Evolutionary conservation across 2,113 vertebrate genomes (phyloP).

Genomic region (Rhea pennata): DNA sequence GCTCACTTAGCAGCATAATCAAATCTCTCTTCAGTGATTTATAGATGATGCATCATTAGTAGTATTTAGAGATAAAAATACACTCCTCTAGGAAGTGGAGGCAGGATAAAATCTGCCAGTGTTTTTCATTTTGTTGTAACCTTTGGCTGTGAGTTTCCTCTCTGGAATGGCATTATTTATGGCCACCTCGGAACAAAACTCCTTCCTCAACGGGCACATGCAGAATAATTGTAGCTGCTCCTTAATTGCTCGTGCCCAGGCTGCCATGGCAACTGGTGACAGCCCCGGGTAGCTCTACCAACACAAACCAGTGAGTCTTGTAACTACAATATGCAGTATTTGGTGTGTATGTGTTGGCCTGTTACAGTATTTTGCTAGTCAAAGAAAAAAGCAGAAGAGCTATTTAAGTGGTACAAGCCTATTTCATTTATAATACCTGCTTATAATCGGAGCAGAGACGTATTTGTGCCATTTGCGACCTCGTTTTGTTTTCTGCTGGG

Average conservation of each 20-base stretch:
- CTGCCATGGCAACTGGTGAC: slow-evolving; percentile 71
- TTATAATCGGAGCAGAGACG: neutral
- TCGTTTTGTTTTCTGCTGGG: neutral
- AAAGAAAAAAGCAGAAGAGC: neutral
- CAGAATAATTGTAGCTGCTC: slow-evolving; percentile 51
- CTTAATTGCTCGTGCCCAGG: slow-evolving; percentile 26
- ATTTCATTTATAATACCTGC: neutral
- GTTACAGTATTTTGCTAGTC: neutral
- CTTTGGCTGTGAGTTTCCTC: slow-evolving; percentile 14
- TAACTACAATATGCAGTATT: neutral
- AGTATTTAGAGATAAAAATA: slow-evolving; percentile 60
- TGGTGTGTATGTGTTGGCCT: neutral
- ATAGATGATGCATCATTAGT: slow-evolving; percentile 43
- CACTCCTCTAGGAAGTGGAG: slow-evolving; percentile 45
- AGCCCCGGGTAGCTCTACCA: slow-evolving; percentile 40
- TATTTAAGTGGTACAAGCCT: neutral
- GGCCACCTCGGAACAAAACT: slow-evolving; percentile 7
- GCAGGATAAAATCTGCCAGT: slow-evolving; percentile 60
- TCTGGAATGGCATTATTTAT: neutral
- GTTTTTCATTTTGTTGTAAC: slow-evolving; percentile 32
- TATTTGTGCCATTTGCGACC: neutral
- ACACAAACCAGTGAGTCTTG: slow-evolving; percentile 44
- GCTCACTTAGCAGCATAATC: slow-evolving; percentile 5
- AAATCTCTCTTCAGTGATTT: slow-evolving; percentile 23
- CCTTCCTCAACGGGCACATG: slow-evolving; percentile 4